Conservation (phyloP, 2,797 vertebrate genomes). For the Telmatherina bonti region DNA sequence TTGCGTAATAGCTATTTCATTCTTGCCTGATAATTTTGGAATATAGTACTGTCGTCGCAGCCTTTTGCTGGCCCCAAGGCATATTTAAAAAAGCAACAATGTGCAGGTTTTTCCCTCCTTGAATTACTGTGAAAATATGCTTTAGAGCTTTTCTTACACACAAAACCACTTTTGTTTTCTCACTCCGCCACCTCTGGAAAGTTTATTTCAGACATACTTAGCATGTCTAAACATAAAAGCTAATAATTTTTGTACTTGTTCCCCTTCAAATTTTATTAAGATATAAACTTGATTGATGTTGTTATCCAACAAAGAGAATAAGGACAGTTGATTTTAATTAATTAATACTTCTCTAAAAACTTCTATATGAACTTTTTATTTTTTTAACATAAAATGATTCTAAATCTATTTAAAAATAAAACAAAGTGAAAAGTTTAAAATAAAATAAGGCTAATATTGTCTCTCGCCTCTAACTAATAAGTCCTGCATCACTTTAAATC, state of each 20-base stretch:
- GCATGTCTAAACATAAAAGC: background rate
- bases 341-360: no score
- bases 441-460: no score
- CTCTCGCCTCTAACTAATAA: no score
- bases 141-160: constrained; percentile 45
- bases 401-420: no score
- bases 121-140: constrained; percentile 36
- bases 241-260: background rate
- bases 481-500: no score
- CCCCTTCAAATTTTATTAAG: no score
- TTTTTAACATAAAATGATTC: no score
- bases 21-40: background rate
- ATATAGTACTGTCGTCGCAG: constrained; percentile 2
- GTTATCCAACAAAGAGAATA: no score
- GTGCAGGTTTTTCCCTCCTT: constrained; percentile 11
- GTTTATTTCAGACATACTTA: background rate
- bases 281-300: no score
- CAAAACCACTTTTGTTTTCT: constrained; percentile 33
- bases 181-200: constrained; percentile 13
- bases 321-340: no score
- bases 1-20: background rate
- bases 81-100: constrained; percentile 23
- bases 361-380: no score
- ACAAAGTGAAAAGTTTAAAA: no score
- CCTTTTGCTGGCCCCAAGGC: constrained; percentile 9